Conservation (phyloP, 2,113 vertebrate species). For the Lathamus discolor region DNA sequence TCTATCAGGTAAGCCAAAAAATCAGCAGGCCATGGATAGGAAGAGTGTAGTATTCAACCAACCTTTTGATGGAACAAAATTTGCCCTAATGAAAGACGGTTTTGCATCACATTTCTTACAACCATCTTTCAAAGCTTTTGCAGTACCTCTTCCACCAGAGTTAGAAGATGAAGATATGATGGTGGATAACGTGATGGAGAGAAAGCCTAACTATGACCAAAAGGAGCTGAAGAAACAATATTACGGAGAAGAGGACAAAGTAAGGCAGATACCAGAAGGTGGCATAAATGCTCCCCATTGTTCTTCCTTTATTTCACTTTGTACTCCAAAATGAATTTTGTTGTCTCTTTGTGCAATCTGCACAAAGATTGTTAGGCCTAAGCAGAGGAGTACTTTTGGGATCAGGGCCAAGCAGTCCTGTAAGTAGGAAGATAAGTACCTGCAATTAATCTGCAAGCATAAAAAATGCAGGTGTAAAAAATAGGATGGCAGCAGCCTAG, state of each 20-base stretch:
- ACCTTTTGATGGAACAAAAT: rapidly evolving
- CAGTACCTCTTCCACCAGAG: background rate
- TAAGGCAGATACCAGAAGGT: background rate
- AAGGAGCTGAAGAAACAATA: background rate
- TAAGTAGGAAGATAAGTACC: background rate
- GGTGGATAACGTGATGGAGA: rapidly evolving
- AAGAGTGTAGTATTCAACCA: rapidly evolving
- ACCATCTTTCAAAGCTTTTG: rapidly evolving
- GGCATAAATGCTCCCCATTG: background rate
- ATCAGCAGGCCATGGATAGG: background rate
- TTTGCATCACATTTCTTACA: background rate
- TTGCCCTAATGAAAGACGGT: rapidly evolving
- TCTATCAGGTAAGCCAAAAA: rapidly evolving
- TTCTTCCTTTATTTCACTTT: background rate
- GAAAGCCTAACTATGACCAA: rapidly evolving
- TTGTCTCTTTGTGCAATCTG: background rate
- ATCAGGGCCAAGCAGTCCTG: background rate
- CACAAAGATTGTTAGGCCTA: background rate
- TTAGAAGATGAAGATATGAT: rapidly evolving
- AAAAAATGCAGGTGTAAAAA: background rate
- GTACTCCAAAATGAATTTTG: background rate
- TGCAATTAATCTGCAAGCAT: background rate
- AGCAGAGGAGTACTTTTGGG: background rate
- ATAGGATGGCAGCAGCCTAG: background rate
- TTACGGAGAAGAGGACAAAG: background rate